A percentile compares a stretch with the other conserved stretches of the same genome.
These are phyloP conservation scores for Lepidurus packardi DNA, from an alignment of 1,140 invertebrate genomes.

Conservation along the genomic window DNA sequence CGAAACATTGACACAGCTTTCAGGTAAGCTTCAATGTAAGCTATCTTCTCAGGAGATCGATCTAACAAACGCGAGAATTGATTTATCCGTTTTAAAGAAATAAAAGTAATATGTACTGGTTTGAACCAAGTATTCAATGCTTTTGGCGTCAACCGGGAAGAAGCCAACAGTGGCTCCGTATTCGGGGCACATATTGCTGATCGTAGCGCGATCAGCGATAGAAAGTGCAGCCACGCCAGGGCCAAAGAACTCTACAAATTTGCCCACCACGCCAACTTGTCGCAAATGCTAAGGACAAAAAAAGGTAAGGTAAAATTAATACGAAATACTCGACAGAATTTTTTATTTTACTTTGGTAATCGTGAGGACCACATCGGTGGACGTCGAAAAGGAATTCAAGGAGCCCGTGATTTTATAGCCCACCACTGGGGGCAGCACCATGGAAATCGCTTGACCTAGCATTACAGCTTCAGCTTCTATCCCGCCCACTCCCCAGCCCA, in stretches of 20 bases:
- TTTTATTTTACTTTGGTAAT: conserved; percentile 76
- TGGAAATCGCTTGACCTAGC: conserved; percentile 92
- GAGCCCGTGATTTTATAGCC: conserved; percentile 84
- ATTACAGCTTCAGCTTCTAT: conserved; percentile 87
- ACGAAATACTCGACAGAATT: not conserved
- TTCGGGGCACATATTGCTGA: conserved; percentile 97
- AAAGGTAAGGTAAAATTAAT: conserved; percentile 2
- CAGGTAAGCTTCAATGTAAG: conserved; percentile 77
- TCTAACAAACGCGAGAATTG: conserved; percentile 52
- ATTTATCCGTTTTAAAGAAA: conserved; percentile 27
- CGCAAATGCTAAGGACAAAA: conserved; percentile 67
- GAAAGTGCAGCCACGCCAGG: conserved; percentile 81
- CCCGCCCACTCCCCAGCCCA: conserved; percentile 59
- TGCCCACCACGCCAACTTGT: conserved; percentile 91
- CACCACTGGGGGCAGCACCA: conserved; percentile 92
- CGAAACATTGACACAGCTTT: conserved; percentile 72
- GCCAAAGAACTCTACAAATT: conserved; percentile 98
- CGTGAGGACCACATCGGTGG: conserved; percentile 94
- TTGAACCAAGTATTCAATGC: conserved; percentile 76
- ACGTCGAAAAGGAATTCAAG: conserved; percentile 78
- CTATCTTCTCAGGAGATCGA: conserved; percentile 72
- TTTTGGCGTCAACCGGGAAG: conserved; percentile 87
- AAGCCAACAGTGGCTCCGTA: conserved; percentile 95
- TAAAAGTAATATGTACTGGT: conserved; percentile 60
- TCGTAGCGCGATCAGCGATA: conserved; percentile 90